Base-by-base conservation (phyloP, 2,888 invertebrate genomes). In the Dromius quadrimaculatus region DNA sequence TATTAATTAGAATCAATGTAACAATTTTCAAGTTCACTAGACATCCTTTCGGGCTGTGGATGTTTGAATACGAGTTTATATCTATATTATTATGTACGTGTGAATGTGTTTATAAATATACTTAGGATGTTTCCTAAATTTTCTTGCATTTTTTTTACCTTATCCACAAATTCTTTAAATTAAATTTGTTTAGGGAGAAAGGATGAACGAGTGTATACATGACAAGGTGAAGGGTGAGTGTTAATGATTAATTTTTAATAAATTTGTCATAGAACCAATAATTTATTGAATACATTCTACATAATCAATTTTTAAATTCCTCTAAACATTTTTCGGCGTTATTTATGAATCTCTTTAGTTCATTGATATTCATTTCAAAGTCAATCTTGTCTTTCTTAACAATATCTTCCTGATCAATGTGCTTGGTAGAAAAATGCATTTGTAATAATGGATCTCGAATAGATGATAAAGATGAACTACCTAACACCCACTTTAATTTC, bases 401-500 rank as follows among this genome's bases (percentile, higher is more conserved):
- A 22, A 63, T 57, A 28, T 71, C 72, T 32, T 75, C 72, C 11
- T 61, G 20, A 32, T 66, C 66, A 38, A 74, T 76, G 38, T 74
- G 73, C 17, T 74, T 64, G 74, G 80, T 82, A 70, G 78, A 76
- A 17, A 87, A 77, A 75, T 85, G 84, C 45, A 86, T 64, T 72
- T 85, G 84, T 23, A 85, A 74, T 23, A 86, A 74, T 4, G 85
- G 82, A 77, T 85, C 84, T 72, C 82, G 80, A 11, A 84, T 72
- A 0, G 83, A 79, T 32, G 84, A 82, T 70, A 85, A 76, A 74
- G 82, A 82, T 66, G 86, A 86, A 43, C 84, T 84, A 15, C 86
- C 87, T 78, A 86, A 81, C 22, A 86, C 76, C 79, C 85, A 83
- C 81, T 84, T 85, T 28, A 87, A 73, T 77, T 83, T 84, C 85